Evolutionary conservation across 2,113 vertebrate genomes (phyloP).

Genomic region (Pogonocichla stellata): DNA sequence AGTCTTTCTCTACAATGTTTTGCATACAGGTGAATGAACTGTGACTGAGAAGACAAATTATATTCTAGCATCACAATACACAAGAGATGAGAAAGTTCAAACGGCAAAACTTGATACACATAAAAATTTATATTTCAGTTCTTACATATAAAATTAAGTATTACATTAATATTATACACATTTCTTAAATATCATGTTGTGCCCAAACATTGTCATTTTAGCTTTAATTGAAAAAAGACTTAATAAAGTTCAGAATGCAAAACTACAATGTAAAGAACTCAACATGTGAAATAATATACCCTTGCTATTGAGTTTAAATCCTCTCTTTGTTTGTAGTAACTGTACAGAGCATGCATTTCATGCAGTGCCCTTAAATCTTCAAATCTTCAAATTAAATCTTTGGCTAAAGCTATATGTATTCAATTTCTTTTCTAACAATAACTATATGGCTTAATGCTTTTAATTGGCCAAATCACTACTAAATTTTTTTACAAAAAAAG

Average conservation of each 20-base stretch:
- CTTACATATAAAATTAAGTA: background rate
- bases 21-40: background rate
- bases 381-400: background rate
- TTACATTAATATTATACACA: background rate
- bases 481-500: background rate
- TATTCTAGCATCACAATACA: background rate
- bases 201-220: background rate
- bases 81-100: background rate
- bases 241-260: background rate
- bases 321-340: background rate
- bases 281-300: background rate
- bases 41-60: background rate
- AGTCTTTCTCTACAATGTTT: background rate
- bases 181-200: background rate
- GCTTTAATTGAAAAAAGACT: background rate
- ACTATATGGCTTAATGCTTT: background rate
- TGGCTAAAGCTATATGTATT: accelerated
- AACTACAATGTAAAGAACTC: background rate
- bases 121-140: background rate
- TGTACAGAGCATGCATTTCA: background rate
- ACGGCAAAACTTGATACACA: background rate
- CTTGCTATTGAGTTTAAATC: background rate
- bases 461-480: background rate
- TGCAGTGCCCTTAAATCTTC: background rate
- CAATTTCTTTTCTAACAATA: background rate